Evolutionary conservation across 1,140 invertebrate genomes (phyloP), one percentile per base, ranked within the genome.

Genomic region (Eriocheir sinensis): DNA sequence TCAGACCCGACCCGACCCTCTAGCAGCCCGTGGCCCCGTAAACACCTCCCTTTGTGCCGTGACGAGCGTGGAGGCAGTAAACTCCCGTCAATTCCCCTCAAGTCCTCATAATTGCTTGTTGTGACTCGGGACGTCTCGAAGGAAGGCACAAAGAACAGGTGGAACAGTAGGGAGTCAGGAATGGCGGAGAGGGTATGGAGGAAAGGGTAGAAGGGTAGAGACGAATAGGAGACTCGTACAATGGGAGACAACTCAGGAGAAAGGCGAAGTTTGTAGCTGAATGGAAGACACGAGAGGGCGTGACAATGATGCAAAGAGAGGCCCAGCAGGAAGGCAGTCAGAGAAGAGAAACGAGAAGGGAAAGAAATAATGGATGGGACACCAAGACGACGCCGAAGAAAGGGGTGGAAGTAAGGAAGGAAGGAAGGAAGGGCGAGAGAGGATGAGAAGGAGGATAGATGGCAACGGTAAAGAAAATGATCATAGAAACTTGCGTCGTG

Each of bases 51-150:
- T 53, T 53, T 85, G 41, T 83, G 40, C 53, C 30, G 1, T 92
- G 44, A 92, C 27, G 3, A 44, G 79, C 91, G 80, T 85, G 81
- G 85, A 92, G 91, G 91, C 91, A 85, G 38, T 93, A 93, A 93
- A 93, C 48, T 17, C 15, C 48, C 41, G 38, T 80, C 85, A 88
- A 38, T 89, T n/a, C 83, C 53, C 27, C 85, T 79, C 36, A 21
- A 93, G 60, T 38, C 41, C 32, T 89, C 92, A 93, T 89, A 93
- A 93, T 93, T 60, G 38, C 92, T 93, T 93, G 92, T 93, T 93
- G 85, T 93, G 92, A 93, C 92, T 89, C n/a, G 44, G 36, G 91
- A 34, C n/a, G 36, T 12, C n/a, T 81, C n/a, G n/a, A 30, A n/a
- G 34, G 91, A 81, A 81, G 41, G 72, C 27, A n/a, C 4, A 72